These are phyloP conservation scores for Drosophila sp. DNA, from an alignment of 1,140 invertebrate genomes.

Conservation along the genomic window DNA sequence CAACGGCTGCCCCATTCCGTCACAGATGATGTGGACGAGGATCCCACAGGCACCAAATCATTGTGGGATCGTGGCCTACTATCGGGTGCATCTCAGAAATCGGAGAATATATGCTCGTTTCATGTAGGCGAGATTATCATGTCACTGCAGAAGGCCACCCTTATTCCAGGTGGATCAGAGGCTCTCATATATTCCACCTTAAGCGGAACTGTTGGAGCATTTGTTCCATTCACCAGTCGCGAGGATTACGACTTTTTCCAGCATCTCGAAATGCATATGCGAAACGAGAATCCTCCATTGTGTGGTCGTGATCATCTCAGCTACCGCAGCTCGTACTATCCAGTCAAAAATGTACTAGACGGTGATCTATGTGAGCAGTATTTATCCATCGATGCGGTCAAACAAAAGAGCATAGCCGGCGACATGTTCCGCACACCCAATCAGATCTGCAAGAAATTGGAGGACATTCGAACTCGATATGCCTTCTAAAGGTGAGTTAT, in stretches of 20 bases:
- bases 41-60: conserved; percentile 99
- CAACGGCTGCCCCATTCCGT: conserved; percentile 95
- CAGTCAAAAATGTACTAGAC: conserved; percentile 99
- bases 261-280: conserved; percentile 99
- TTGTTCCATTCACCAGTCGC: conserved; percentile 98
- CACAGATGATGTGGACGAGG: conserved; percentile 99
- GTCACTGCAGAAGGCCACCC: conserved; percentile 95
- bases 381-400: conserved; percentile 95
- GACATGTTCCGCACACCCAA: conserved; percentile 97
- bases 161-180: conserved; percentile 98
- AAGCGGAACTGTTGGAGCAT: conserved; percentile 96
- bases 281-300: conserved; percentile 97
- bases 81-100: conserved; percentile 99
- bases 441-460: conserved; percentile 98
- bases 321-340: conserved; percentile 98
- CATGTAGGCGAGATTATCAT: conserved; percentile 98
- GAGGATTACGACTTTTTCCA: conserved; percentile 99
- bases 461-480: conserved; percentile 96
- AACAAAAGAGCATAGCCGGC: conserved; percentile 97
- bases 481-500: conserved; percentile 90
- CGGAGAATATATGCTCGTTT: conserved; percentile 95
- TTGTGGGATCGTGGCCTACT: conserved; percentile 98
- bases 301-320: conserved; percentile 99
- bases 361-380: conserved; percentile 99
- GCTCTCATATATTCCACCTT: conserved; percentile 98